Percentiles rank a stretch among this genome's conserved stretches.
Conservation (phyloP, 2,113 vertebrate genomes). For the Hippocampus guttulatus region DNA sequence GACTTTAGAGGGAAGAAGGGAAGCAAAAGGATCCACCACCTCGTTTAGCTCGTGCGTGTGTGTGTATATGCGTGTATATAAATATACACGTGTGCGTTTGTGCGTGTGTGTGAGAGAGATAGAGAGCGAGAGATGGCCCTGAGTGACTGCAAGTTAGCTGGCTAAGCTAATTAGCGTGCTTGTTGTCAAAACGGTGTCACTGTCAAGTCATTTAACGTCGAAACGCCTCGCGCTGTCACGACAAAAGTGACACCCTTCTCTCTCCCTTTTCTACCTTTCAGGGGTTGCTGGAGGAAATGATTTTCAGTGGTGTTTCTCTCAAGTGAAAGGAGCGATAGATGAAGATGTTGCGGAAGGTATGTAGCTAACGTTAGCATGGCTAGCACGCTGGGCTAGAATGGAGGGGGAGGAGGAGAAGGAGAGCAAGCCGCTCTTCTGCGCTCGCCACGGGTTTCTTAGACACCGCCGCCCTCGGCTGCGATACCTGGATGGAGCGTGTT, state of each 20-base stretch:
- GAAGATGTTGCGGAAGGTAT: constrained; percentile 75
- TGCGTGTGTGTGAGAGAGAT: background rate
- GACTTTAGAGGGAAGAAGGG: constrained; percentile 41
- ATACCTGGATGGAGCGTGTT: background rate
- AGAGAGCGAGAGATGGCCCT: constrained; percentile 50
- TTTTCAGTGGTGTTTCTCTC: constrained; percentile 73
- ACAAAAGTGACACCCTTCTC: constrained; percentile 31
- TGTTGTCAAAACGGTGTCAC: constrained; percentile 65
- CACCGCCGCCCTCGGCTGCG: background rate
- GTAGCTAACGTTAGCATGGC: constrained; percentile 52
- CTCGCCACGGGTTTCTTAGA: constrained; percentile 20
- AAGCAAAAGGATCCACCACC: constrained; percentile 51
- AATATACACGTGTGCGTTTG: background rate
- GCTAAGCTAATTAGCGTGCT: constrained; percentile 51
- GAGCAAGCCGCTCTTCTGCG: constrained; percentile 34
- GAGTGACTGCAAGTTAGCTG: constrained; percentile 56
- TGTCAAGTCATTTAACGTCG: constrained; percentile 38
- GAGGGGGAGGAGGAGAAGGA: constrained; percentile 19
- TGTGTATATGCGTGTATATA: background rate
- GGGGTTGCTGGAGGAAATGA: constrained; percentile 72
- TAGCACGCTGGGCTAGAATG: constrained; percentile 11
- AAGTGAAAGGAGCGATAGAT: constrained; percentile 74
- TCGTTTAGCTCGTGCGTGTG: constrained; percentile 34
- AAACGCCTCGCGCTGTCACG: background rate
- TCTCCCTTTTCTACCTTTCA: constrained; percentile 24